These are phyloP conservation scores for Acanthornis magna DNA, from an alignment of 2,797 vertebrate genomes.

Conservation along the genomic window DNA sequence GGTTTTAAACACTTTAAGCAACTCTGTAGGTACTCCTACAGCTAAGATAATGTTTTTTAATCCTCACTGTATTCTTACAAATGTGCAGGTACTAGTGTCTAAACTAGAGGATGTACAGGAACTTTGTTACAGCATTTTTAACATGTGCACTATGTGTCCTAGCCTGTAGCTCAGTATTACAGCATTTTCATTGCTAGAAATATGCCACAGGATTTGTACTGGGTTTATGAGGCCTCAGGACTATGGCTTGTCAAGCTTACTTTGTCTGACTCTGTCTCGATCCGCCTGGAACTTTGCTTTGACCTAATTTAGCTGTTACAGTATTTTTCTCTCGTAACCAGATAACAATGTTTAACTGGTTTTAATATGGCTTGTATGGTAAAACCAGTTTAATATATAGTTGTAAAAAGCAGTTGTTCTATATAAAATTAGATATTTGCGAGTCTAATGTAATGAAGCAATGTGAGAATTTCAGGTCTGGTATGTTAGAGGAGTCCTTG, in stretches of 20 bases:
- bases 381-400: neutral
- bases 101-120: neutral
- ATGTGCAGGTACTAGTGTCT: neutral
- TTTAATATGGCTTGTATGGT: neutral
- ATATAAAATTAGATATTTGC: neutral
- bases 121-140: neutral
- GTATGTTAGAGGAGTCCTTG: neutral
- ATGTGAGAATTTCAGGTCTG: neutral
- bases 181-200: neutral
- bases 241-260: neutral
- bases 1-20: neutral
- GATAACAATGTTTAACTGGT: neutral
- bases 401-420: neutral
- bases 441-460: neutral
- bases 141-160: neutral
- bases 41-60: neutral
- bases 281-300: neutral
- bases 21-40: neutral
- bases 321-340: neutral
- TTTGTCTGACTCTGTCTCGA: neutral
- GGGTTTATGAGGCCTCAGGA: neutral
- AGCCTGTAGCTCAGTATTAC: neutral
- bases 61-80: neutral
- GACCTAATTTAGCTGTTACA: neutral
- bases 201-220: neutral